phyloP scores from a whole-genome alignment of 2,113 vertebrate genomes.

The Enhydra lutris region DNA sequence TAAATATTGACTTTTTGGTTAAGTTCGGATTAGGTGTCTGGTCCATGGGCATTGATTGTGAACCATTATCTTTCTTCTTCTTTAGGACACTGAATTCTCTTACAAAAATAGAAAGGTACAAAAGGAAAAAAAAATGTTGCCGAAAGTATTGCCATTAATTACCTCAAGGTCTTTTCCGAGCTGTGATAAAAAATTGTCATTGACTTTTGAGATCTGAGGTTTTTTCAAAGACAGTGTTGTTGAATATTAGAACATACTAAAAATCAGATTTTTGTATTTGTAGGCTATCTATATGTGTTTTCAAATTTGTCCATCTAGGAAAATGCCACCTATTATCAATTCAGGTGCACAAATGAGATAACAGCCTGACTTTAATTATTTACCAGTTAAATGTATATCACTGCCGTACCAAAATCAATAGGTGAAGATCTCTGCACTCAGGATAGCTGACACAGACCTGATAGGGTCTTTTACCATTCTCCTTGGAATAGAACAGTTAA shows the following conservation, averaged over 20 bases:
- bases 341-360: neutral
- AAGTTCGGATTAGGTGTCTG: conserved; percentile 80
- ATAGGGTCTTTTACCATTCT: neutral
- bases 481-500: neutral
- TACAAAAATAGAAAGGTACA: neutral
- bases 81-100: conserved; percentile 46
- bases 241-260: conserved; percentile 9
- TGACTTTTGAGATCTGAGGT: conserved; percentile 52
- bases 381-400: neutral
- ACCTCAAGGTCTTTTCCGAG: conserved; percentile 32
- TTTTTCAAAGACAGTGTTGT: conserved; percentile 12
- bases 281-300: conserved; percentile 12
- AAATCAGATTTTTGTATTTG: conserved; percentile 41
- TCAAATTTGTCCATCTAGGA: conserved; percentile 38
- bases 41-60: conserved; percentile 67
- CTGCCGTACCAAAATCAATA: neutral
- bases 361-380: conserved; percentile 26
- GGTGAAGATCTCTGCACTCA: neutral
- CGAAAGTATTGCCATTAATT: conserved; percentile 49
- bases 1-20: conserved; percentile 85
- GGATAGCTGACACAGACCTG: neutral
- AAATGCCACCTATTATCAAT: conserved; percentile 58
- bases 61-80: conserved; percentile 78
- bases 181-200: conserved; percentile 51
- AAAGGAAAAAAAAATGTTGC: conserved; percentile 34